Conservation (phyloP, 2,113 vertebrate species). For the Cephalopholis sonnerati region DNA sequence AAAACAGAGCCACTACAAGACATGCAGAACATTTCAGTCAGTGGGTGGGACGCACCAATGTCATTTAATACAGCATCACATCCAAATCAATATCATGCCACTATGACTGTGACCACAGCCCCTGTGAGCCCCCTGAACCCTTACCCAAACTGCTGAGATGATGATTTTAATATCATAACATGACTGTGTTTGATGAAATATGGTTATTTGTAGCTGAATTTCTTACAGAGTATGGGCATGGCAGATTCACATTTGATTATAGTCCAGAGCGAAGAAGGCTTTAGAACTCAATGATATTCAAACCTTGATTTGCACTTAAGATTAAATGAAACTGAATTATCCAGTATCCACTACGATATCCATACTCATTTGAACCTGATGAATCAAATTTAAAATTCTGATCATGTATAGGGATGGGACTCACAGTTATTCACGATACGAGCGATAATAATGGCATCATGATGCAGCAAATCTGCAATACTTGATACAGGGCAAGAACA, state of each 20-base stretch:
- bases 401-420: background rate
- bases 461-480: too few species aligned
- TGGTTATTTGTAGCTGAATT: background rate
- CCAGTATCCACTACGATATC: background rate
- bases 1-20: background rate
- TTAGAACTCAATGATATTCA: background rate
- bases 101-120: background rate
- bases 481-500: too few species aligned
- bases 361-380: background rate
- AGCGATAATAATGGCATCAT: too few species aligned
- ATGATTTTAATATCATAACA: conserved; percentile 17
- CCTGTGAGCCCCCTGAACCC: background rate
- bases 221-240: background rate
- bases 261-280: background rate
- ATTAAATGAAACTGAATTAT: too few species aligned
- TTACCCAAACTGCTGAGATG: conserved; percentile 3
- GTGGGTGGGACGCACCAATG: background rate
- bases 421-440: too few species aligned
- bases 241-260: background rate
- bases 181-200: background rate
- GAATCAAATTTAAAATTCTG: background rate
- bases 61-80: background rate
- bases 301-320: too few species aligned
- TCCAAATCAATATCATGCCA: conserved; percentile 7
- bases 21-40: background rate